A percentile compares a stretch with the other conserved stretches of the same genome.
Conservation (phyloP, 1,140 invertebrate species). For the Calephelis nemesis region DNA sequence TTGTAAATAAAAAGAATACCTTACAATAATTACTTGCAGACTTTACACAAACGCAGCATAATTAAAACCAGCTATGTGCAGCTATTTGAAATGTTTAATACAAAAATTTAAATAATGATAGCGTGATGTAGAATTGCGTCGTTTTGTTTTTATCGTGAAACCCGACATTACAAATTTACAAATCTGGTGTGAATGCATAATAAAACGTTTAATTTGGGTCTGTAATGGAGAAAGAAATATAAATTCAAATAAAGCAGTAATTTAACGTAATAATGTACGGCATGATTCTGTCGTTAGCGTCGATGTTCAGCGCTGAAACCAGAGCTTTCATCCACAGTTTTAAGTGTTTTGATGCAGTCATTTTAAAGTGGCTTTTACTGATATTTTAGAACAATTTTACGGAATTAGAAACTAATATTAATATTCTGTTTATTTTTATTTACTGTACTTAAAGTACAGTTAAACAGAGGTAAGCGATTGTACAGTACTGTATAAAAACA, state of each 20-base stretch:
- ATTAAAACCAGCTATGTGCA: not conserved
- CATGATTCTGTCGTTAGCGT: slow-evolving; percentile 12
- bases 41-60: no score
- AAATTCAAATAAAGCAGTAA: slow-evolving; percentile 21
- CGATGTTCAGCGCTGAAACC: slow-evolving; percentile 9
- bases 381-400: no score
- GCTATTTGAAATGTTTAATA: slow-evolving; percentile 2
- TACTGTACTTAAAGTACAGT: no score
- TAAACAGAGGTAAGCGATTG: no score
- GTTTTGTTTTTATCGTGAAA: slow-evolving; percentile 17
- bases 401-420: no score
- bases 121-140: slow-evolving; percentile 5
- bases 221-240: slow-evolving; percentile 19
- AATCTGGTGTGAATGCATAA: slow-evolving; percentile 20
- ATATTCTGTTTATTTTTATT: no score
- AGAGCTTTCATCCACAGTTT: not conserved
- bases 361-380: no score
- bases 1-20: no score
- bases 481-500: no score
- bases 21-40: no score
- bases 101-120: slow-evolving; percentile 7
- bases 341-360: not conserved
- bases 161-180: slow-evolving; percentile 15
- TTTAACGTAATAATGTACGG: slow-evolving; percentile 16
- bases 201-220: slow-evolving; percentile 20